A percentile compares a stretch with the other conserved stretches of the same genome.
Conservation (phyloP, 64 coral and sea anemone species). For the Porites australiensis region DNA sequence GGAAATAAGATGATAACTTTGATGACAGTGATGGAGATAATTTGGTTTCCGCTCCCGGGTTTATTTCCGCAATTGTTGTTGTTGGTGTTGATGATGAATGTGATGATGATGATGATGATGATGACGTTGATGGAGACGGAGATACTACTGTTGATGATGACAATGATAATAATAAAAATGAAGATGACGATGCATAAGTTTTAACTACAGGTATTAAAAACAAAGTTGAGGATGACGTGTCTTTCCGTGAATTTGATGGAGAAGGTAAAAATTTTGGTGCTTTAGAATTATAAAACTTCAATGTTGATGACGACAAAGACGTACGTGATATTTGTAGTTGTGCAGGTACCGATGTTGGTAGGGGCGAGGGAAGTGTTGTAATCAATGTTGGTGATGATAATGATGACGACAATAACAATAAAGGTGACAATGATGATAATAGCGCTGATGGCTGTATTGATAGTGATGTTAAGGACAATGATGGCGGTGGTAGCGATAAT, state of each 20-base stretch:
- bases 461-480: neutral
- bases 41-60: neutral
- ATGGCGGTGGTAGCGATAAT: neutral
- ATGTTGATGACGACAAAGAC: neutral
- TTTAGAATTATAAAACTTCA: neutral
- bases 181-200: neutral
- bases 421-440: neutral
- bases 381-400: neutral
- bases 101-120: neutral
- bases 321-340: neutral
- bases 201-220: neutral
- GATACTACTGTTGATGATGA: neutral
- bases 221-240: neutral
- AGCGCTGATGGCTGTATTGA: neutral
- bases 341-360: neutral
- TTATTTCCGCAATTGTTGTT: neutral
- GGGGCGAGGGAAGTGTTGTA: neutral
- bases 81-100: neutral
- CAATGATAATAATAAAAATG: neutral
- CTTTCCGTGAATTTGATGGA: neutral
- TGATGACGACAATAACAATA: neutral
- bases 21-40: neutral
- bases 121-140: neutral
- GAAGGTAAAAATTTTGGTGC: neutral
- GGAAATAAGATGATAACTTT: neutral